Evolutionary conservation across 1,140 invertebrate genomes (phyloP).

Genomic region (Eurosta solidaginis): DNA sequence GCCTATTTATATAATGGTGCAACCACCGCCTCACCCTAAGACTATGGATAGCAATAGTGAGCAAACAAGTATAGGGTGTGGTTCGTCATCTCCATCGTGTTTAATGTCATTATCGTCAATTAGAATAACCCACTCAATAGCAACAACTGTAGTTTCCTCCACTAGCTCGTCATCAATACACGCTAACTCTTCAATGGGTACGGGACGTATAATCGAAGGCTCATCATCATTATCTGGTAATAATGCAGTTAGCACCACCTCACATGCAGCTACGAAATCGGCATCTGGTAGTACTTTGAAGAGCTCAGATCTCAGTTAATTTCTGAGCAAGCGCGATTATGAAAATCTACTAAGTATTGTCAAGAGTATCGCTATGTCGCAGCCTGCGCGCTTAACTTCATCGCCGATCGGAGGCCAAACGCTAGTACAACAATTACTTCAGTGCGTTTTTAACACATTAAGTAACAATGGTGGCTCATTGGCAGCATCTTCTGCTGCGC

Average conservation of each 20-base stretch:
- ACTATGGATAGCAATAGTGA: not conserved
- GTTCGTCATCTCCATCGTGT: conserved; percentile 17
- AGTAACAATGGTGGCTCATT: not conserved
- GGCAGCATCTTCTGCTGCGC: not conserved
- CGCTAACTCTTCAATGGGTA: conserved; percentile 31
- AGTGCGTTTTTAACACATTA: not conserved
- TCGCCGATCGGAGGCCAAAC: not conserved
- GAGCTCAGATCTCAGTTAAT: conserved; percentile 51
- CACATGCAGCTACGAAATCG: not conserved
- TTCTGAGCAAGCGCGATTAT: conserved; percentile 63
- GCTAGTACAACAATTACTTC: not conserved
- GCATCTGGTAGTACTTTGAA: conserved; percentile 34
- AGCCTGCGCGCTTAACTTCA: conserved; percentile 32
- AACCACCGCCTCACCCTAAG: not conserved
- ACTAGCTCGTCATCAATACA: conserved; percentile 37
- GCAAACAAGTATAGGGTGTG: conserved; percentile 33
- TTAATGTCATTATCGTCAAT: not conserved
- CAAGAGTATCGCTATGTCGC: conserved; percentile 47
- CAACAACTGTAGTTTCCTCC: not conserved
- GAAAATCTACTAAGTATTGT: conserved; percentile 64
- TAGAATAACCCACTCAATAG: not conserved
- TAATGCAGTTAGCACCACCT: not conserved
- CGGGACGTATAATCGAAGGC: not conserved
- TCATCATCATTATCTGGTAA: not conserved
- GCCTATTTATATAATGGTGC: not conserved